Evolutionary conservation across 2,113 vertebrate genomes (phyloP).

Genomic region (Saimiri boliviensis): DNA sequence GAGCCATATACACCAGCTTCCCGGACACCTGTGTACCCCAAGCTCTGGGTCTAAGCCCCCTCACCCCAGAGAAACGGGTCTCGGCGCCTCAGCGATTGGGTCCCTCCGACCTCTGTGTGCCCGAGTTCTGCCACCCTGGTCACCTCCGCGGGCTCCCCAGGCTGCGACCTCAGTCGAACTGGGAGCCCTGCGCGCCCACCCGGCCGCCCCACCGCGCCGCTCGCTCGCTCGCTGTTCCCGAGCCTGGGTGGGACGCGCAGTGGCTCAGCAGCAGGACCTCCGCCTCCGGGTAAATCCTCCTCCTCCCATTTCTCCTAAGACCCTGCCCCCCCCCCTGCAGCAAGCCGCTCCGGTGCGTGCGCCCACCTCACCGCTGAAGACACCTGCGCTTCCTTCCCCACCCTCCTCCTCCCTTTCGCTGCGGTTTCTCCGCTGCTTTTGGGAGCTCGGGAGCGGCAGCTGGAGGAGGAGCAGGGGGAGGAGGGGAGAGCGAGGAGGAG

Average conservation of each 20-base stretch:
- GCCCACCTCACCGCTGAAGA: background rate
- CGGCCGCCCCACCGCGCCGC: background rate
- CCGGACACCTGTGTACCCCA: background rate
- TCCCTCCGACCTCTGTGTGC: background rate
- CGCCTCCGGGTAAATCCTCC: background rate
- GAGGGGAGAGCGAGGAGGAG: constrained; percentile 28
- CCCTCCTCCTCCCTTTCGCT: constrained; percentile 48
- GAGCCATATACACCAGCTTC: background rate
- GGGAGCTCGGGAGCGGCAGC: constrained; percentile 40
- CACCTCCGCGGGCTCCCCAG: background rate
- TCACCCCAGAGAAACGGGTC: background rate
- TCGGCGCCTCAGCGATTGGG: background rate
- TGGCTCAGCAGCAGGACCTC: background rate
- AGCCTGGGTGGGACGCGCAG: background rate
- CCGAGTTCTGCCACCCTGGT: background rate
- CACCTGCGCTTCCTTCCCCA: constrained; percentile 62
- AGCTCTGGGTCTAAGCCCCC: background rate
- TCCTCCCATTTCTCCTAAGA: background rate
- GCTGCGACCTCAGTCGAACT: background rate
- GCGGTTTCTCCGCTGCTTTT: background rate
- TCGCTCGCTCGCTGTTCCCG: background rate
- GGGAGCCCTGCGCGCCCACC: background rate
- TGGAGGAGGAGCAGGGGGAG: constrained; percentile 62
- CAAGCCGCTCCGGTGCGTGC: background rate
- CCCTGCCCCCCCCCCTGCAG: constrained; percentile 6